These are phyloP conservation scores for Artibeus jamaicensis DNA, from an alignment of 2,797 vertebrate genomes.

Conservation along the genomic window DNA sequence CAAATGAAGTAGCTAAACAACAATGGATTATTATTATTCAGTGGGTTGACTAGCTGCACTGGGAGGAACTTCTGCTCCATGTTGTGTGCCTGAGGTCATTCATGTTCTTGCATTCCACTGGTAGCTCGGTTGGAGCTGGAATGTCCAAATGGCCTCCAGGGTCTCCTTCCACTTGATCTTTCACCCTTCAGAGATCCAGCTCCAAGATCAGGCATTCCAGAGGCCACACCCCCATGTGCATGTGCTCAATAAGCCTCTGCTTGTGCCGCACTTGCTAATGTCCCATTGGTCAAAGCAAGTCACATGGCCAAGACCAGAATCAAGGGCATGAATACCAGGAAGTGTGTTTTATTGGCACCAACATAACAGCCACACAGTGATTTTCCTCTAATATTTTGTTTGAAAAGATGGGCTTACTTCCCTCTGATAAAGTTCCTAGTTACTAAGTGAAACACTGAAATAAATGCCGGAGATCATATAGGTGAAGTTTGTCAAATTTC, in stretches of 20 bases:
- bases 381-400: neutral
- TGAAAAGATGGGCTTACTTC: neutral
- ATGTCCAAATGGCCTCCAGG: neutral
- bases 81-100: neutral
- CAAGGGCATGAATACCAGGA: neutral
- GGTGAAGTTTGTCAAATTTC: neutral
- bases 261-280: neutral
- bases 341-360: neutral
- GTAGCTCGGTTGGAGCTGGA: neutral
- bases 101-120: fast-evolving
- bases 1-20: neutral
- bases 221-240: neutral
- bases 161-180: neutral
- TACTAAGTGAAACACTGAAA: neutral
- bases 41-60: neutral
- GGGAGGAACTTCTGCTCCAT: neutral
- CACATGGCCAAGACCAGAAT: neutral
- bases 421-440: neutral
- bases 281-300: neutral
- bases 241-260: neutral
- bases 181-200: neutral
- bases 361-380: neutral
- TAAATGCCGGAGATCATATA: neutral
- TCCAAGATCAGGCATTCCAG: neutral
- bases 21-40: neutral